Conservation (phyloP, 2,797 vertebrate species). For the Periophthalmus magnuspinnatus region DNA sequence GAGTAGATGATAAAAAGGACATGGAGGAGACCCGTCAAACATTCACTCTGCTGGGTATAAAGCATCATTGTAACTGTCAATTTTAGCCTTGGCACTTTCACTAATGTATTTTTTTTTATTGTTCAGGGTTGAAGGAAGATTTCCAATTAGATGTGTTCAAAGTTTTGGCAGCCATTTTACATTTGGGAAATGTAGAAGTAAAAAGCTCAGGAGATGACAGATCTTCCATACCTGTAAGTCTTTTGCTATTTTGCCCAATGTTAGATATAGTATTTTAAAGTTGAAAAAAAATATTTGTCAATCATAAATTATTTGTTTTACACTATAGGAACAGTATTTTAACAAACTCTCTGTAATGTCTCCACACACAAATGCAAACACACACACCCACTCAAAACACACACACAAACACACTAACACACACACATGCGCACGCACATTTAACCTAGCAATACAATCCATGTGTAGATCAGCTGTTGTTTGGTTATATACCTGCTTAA, state of each 20-base stretch:
- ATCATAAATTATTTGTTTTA: no score
- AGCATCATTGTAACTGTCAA: neutral
- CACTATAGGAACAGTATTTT: neutral
- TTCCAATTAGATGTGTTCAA: constrained; percentile 91
- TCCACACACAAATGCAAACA: neutral
- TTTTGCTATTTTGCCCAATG: neutral
- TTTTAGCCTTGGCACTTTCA: neutral
- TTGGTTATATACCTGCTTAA: neutral
- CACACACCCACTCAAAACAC: no score
- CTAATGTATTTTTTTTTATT: constrained; percentile 9
- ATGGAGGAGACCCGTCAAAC: constrained; percentile 91
- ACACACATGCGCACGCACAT: neutral
- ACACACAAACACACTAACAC: no score
- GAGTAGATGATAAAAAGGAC: constrained; percentile 85
- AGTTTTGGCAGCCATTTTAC: constrained; percentile 90
- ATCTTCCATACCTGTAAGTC: constrained; percentile 86
- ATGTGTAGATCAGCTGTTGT: neutral
- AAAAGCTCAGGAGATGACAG: constrained; percentile 79
- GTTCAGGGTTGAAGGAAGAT: constrained; percentile 83
- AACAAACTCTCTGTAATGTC: neutral
- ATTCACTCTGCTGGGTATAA: constrained; percentile 87
- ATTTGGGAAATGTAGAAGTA: constrained; percentile 91
- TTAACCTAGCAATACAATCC: neutral
- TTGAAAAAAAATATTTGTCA: no score
- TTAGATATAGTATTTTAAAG: neutral